Conservation (phyloP, 2,113 vertebrate species). For the Diadophis punctatus region DNA sequence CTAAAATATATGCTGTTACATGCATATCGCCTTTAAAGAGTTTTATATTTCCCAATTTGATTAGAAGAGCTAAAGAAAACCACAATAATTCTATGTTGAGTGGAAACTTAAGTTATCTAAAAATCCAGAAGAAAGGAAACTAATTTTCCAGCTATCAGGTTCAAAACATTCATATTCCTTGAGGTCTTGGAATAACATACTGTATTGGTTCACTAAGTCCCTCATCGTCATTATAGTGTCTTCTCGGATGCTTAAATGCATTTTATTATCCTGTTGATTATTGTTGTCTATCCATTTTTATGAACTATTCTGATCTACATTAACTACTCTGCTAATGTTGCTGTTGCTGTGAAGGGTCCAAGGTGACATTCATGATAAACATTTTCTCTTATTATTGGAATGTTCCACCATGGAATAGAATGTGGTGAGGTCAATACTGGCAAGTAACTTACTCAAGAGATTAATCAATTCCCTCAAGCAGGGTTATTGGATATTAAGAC, state of each 20-base stretch:
- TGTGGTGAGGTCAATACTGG: neutral
- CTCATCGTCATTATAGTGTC: neutral
- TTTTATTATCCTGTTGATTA: neutral
- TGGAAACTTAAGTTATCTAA: neutral
- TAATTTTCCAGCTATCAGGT: neutral
- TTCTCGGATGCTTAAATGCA: neutral
- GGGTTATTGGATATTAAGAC: neutral
- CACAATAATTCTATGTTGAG: neutral
- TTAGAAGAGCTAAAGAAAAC: neutral
- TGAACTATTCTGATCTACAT: neutral
- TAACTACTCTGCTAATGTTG: neutral
- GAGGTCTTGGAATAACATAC: neutral
- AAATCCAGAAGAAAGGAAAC: neutral
- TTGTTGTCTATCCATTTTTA: neutral
- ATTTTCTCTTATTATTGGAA: neutral
- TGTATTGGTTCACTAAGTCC: neutral
- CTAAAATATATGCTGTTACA: neutral
- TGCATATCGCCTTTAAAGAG: neutral
- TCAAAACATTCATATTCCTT: neutral
- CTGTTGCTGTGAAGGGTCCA: neutral
- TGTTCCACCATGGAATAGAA: neutral
- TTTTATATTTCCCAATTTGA: neutral
- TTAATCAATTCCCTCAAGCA: constrained; percentile 7
- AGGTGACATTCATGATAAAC: neutral
- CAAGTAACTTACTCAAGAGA: neutral